phyloP scores from a whole-genome alignment of 2,797 vertebrate genomes.

The Streptopelia turtur region DNA sequence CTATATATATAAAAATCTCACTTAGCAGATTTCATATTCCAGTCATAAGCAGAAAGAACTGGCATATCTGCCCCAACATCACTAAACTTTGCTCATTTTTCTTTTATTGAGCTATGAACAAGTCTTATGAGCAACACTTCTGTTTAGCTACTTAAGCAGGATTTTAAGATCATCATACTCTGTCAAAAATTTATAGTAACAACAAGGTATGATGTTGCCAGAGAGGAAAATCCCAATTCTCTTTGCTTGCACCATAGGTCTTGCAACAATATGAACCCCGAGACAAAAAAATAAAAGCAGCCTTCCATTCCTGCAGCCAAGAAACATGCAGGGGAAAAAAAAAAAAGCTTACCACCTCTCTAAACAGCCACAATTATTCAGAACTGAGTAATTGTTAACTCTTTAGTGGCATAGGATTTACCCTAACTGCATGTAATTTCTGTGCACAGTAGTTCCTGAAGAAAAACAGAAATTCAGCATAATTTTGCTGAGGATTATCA shows the following conservation, averaged over 20 bases:
- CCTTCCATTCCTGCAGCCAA: not conserved
- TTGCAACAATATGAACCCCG: not conserved
- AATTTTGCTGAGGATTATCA: not conserved
- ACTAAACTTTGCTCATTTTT: not conserved
- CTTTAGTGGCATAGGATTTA: not conserved
- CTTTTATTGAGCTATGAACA: not conserved
- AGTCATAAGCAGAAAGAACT: not conserved
- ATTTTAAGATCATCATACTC: not conserved
- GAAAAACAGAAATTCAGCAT: not conserved
- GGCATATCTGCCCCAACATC: not conserved
- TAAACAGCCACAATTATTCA: not conserved
- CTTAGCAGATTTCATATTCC: not conserved
- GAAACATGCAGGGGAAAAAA: not conserved
- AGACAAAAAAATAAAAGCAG: not conserved
- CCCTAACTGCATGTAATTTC: not conserved
- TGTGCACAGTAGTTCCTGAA: not conserved
- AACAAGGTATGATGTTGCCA: not conserved
- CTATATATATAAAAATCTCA: too few relatives aligned
- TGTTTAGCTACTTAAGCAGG: not conserved
- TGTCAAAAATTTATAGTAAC: not conserved
- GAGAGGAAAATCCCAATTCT: not conserved
- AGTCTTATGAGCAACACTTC: rapidly evolving
- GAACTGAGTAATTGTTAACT: rapidly evolving
- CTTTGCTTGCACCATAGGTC: not conserved
- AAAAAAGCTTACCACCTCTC: not conserved